phyloP scores from a whole-genome alignment of 2,888 invertebrate genomes.

The Temnothorax unifasciatus region DNA sequence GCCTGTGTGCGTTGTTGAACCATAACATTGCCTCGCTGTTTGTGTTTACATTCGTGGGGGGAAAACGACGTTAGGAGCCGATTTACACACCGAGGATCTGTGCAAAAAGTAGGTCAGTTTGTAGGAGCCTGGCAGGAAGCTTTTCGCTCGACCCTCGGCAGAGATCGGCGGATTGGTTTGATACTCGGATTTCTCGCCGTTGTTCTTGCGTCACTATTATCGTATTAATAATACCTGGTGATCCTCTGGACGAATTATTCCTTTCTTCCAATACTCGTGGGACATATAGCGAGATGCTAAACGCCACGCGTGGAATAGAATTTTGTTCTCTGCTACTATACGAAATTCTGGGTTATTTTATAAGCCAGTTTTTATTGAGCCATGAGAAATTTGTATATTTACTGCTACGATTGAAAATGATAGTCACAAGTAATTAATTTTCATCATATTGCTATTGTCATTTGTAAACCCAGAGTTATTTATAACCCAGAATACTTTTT shows the following conservation, averaged over 20 bases:
- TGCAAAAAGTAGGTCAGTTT: conserved; percentile 1
- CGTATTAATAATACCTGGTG: neutral
- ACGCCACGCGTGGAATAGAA: neutral
- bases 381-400: neutral
- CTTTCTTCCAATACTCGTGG: neutral
- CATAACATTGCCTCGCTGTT: neutral
- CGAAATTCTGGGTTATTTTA: conserved; percentile 12
- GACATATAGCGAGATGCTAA: neutral
- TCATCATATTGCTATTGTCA: neutral
- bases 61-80: neutral
- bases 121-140: neutral
- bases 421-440: neutral
- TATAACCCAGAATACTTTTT: neutral
- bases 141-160: neutral
- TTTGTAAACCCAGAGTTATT: neutral
- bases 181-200: neutral
- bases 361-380: neutral
- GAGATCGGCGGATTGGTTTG: neutral
- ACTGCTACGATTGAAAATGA: neutral
- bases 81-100: neutral
- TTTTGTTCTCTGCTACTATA: neutral
- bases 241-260: neutral
- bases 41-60: neutral
- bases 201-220: neutral
- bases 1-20: neutral